A percentile compares a stretch with the other conserved stretches of the same genome.
phyloP scores from a whole-genome alignment of 2,113 vertebrate genomes.

The Macaca fascicularis region DNA sequence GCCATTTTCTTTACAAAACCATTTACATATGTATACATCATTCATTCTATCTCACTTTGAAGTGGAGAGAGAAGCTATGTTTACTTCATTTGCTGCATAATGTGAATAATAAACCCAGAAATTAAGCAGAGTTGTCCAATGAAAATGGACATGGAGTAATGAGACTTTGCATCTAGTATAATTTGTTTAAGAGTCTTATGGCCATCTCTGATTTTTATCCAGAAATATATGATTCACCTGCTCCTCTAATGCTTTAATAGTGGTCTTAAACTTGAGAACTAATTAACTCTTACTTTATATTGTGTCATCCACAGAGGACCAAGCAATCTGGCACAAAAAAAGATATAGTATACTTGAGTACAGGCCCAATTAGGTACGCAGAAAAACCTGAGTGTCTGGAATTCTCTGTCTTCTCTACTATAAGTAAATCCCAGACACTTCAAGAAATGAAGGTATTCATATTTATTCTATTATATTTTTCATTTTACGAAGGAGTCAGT shows the following conservation, averaged over 20 bases:
- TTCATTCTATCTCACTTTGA: not conserved
- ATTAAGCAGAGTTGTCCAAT: not conserved
- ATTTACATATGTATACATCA: not conserved
- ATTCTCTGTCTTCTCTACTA: not conserved
- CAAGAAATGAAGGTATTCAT: not conserved
- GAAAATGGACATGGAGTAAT: not conserved
- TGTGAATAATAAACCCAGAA: not conserved
- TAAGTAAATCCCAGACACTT: not conserved
- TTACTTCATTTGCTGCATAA: not conserved
- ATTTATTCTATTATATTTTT: not conserved
- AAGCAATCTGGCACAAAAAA: not conserved
- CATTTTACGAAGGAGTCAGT: constrained; percentile 2
- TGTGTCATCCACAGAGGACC: not conserved
- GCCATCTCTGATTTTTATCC: constrained; percentile 22
- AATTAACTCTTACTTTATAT: not conserved
- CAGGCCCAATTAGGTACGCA: not conserved
- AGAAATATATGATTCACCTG: not conserved
- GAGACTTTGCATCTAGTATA: not conserved
- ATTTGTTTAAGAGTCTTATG: constrained; percentile 10
- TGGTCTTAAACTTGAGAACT: not conserved
- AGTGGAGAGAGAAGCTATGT: not conserved
- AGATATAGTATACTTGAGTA: not conserved
- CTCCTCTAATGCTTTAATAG: not conserved
- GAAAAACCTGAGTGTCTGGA: not conserved
- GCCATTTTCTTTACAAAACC: constrained; percentile 9